A percentile compares a stretch with the other conserved stretches of the same genome.
Conservation (phyloP, 2,113 vertebrate species). For the Puntigrus tetrazona region DNA sequence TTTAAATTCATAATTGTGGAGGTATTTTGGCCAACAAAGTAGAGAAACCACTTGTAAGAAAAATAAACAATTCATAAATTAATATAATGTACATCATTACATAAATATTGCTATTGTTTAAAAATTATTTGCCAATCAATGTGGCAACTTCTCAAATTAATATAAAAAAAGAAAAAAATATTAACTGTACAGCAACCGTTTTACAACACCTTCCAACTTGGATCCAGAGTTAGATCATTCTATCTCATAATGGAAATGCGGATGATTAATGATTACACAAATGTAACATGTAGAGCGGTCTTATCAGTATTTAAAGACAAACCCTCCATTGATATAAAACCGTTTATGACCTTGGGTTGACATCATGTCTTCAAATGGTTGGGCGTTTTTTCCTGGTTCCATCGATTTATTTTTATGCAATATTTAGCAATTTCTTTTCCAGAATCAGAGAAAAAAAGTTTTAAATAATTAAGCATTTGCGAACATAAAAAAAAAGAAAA, state of each 20-base stretch:
- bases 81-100: not conserved
- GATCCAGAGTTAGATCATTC: not conserved
- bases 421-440: no score
- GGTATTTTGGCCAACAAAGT: not conserved
- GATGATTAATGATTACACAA: slow-evolving; percentile 22
- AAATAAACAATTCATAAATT: not conserved
- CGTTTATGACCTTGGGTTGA: not conserved
- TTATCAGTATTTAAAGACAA: not conserved
- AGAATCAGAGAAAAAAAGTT: no score
- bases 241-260: not conserved
- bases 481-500: no score
- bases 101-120: not conserved
- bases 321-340: not conserved
- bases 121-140: not conserved
- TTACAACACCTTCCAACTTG: not conserved
- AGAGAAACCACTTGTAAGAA: not conserved
- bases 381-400: not conserved
- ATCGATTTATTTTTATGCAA: no score
- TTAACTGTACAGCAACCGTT: not conserved
- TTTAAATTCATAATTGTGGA: no score
- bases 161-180: not conserved
- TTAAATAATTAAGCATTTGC: no score
- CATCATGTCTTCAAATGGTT: not conserved
- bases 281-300: not conserved
- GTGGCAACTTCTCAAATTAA: not conserved